Percentiles rank a stretch among this genome's conserved stretches.
Conservation (phyloP, 2,797 vertebrate genomes). For the Hippocampus kuda region DNA sequence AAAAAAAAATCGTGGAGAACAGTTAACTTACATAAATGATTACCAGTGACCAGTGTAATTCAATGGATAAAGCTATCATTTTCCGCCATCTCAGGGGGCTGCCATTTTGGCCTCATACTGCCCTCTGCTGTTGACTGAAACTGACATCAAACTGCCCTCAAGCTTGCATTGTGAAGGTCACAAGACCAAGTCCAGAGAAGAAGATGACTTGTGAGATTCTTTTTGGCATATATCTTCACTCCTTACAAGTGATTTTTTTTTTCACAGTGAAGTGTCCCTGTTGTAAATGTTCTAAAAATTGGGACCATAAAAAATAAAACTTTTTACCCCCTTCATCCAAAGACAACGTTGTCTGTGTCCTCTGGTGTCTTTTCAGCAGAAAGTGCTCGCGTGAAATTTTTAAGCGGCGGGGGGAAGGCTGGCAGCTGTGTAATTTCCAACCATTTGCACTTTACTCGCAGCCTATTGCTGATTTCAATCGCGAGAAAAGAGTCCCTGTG, state of each 20-base stretch:
- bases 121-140: too few species aligned
- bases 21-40: too few species aligned
- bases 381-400: background rate
- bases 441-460: constrained; percentile 1
- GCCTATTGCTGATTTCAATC: background rate
- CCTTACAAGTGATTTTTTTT: background rate
- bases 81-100: too few species aligned
- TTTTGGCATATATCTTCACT: background rate
- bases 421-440: background rate
- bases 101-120: too few species aligned
- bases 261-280: background rate
- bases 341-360: background rate
- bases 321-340: background rate
- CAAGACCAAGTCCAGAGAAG: too few species aligned
- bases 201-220: too few species aligned
- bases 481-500: background rate
- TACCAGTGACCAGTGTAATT: too few species aligned
- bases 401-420: background rate
- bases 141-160: too few species aligned
- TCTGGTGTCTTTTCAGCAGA: background rate
- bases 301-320: background rate
- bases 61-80: too few species aligned
- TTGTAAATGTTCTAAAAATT: background rate
- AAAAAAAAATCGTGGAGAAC: too few species aligned
- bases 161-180: too few species aligned